phyloP scores from a whole-genome alignment of 1,140 invertebrate genomes.

The Lasaia peninsularis region DNA sequence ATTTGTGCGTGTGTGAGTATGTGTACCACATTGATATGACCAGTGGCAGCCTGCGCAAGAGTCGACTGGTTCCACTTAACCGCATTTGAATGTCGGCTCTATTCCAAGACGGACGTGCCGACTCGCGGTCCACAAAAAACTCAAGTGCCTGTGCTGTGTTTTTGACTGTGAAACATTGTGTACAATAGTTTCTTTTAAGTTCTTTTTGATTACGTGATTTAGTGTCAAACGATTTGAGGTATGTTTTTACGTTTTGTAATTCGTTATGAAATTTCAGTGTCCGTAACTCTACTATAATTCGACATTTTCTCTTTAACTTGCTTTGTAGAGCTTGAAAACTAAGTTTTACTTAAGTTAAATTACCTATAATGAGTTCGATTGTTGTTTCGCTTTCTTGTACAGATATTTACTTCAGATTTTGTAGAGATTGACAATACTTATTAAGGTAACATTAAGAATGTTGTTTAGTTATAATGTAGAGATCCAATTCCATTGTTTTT shows the following conservation, averaged over 20 bases:
- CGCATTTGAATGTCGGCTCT: constrained; percentile 52
- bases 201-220: constrained; percentile 19
- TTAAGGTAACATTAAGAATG: too few species aligned
- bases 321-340: constrained; percentile 11
- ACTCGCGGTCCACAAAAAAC: constrained; percentile 18
- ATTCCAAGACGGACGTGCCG: constrained; percentile 37
- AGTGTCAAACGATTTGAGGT: constrained; percentile 14
- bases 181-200: constrained; percentile 22
- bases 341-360: background rate
- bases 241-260: constrained; percentile 16
- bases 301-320: constrained; percentile 7
- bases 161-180: constrained; percentile 37
- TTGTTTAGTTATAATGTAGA: too few species aligned
- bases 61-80: constrained; percentile 61
- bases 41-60: constrained; percentile 50
- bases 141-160: constrained; percentile 39
- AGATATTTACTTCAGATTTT: too few species aligned
- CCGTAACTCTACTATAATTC: constrained; percentile 22
- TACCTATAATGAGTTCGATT: background rate
- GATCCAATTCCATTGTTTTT: too few species aligned
- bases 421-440: too few species aligned
- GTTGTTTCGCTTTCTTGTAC: background rate
- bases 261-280: constrained; percentile 17
- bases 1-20: constrained; percentile 39
- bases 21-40: constrained; percentile 24